Evolutionary conservation across 2,113 vertebrate genomes (phyloP).

Genomic region (Chloropsis cyanopogon): DNA sequence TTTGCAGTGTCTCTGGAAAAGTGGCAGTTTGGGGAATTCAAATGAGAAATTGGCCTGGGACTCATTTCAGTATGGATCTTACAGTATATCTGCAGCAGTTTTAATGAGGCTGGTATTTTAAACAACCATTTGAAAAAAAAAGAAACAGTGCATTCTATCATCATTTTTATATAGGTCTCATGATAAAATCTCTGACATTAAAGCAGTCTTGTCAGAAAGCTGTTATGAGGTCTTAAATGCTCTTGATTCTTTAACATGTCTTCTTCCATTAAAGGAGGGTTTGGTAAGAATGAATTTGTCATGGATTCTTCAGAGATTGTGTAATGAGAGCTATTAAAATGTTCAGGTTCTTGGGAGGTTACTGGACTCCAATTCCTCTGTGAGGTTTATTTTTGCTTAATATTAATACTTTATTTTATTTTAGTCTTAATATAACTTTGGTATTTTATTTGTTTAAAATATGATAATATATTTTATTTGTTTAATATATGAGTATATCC

Average conservation of each 20-base stretch:
- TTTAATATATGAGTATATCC: neutral
- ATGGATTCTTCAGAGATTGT: neutral
- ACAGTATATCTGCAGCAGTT: neutral
- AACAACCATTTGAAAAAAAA: neutral
- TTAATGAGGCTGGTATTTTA: constrained; percentile 19
- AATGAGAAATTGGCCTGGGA: neutral
- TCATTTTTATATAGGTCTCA: constrained; percentile 21
- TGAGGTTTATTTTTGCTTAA: neutral
- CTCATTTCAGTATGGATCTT: neutral
- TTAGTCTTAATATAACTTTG: neutral
- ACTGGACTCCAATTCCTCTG: neutral
- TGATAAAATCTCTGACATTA: constrained; percentile 4
- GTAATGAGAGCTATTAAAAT: neutral
- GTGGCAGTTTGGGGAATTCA: neutral
- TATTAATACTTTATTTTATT: neutral
- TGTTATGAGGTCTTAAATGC: neutral
- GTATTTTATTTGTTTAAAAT: neutral
- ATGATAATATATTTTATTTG: neutral
- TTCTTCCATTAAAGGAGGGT: neutral
- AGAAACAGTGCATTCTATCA: neutral
- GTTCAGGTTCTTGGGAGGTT: neutral
- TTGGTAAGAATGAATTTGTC: neutral
- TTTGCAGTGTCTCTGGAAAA: neutral
- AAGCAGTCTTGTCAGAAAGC: constrained; percentile 19
- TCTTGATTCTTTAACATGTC: neutral